Base-by-base conservation (phyloP, 2,797 vertebrate genomes). In the Parauchenoglanis punctatus region DNA sequence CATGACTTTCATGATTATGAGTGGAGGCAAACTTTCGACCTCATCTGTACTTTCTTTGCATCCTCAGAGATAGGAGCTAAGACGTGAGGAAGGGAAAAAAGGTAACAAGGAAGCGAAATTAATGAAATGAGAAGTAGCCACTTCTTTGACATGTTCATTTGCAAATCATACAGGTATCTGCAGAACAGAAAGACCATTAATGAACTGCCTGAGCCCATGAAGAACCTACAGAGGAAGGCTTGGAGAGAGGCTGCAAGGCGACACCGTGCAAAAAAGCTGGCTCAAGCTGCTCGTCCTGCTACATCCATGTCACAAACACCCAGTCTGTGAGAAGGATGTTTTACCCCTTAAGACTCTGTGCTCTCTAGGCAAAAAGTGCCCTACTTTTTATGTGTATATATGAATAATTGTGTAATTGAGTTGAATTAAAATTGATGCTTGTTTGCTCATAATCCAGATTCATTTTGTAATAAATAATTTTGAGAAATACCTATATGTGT, bases 231-330 rank as follows among this genome's bases (percentile, higher is more conserved):
- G 88, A 89, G 95, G 44, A 95, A 93, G 0, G 93, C 94, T 5
- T 96, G 95, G 95, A 91, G 95, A 89, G 95, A 94, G 0, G 95
- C 95, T 0, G 93, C 95, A 28, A 90, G 93, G 3, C 93, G 95
- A 0, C 94, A 95, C 58, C 94, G 95, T 1, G 95, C 94, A 75
- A 93, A 94, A 0, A 96, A 95, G 81, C 73, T 93, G 54, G 93
- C 94, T 65, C 94, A 88, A 77, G 15, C 49, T 1, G 31, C 11
- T 52, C 8, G 12, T 35, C 28, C 76, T 78, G n/a, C 83, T 61
- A 83, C 89, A 0, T 88, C 89, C 52, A 56, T 88, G 0, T 12
- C 87, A 0, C 91, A 86, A 28, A 91, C 86, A 10, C 0, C 81
- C 0, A 88, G 85, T 7, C 13, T 78, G 7, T 85, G 75, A 86